A percentile compares a stretch with the other conserved stretches of the same genome.
Evolutionary conservation across 1,140 invertebrate species (phyloP).

Genomic region (Leptopilina boulardi): DNA sequence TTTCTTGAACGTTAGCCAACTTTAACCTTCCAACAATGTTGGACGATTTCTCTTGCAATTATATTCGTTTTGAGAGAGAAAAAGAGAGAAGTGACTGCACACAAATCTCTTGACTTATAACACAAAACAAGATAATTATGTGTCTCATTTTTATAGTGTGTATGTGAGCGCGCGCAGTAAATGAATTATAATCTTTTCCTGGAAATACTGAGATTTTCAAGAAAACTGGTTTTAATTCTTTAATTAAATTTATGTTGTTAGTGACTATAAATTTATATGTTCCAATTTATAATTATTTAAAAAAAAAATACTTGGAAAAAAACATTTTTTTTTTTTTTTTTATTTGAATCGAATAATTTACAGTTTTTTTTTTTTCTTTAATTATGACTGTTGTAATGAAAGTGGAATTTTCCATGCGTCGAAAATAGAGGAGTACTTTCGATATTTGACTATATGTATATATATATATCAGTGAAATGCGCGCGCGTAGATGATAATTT

Average conservation of each 20-base stretch:
- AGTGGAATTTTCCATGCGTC: not conserved
- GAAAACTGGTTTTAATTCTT: not conserved
- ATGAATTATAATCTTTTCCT: not conserved
- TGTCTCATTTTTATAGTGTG: not conserved
- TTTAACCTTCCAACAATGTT: slow-evolving; percentile 33
- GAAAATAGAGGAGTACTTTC: not conserved
- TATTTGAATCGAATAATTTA: no score
- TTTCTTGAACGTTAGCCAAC: slow-evolving; percentile 35
- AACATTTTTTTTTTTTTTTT: not conserved
- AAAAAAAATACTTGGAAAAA: no score
- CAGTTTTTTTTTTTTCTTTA: no score
- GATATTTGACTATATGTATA: no score
- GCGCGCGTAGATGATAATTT: slow-evolving; percentile 12
- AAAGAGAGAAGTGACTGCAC: slow-evolving; percentile 4
- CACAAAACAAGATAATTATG: not conserved
- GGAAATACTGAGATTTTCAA: not conserved
- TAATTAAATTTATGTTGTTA: not conserved
- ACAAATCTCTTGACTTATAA: slow-evolving; percentile 16
- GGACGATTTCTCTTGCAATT: slow-evolving; percentile 7
- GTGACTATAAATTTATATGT: no score
- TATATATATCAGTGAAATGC: not conserved
- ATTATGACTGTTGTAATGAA: not conserved
- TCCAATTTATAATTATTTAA: no score
- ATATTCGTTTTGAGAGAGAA: not conserved
- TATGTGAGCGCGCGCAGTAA: not conserved